These are phyloP conservation scores for Andrena fulva DNA, from an alignment of 2,888 invertebrate genomes.

Conservation along the genomic window DNA sequence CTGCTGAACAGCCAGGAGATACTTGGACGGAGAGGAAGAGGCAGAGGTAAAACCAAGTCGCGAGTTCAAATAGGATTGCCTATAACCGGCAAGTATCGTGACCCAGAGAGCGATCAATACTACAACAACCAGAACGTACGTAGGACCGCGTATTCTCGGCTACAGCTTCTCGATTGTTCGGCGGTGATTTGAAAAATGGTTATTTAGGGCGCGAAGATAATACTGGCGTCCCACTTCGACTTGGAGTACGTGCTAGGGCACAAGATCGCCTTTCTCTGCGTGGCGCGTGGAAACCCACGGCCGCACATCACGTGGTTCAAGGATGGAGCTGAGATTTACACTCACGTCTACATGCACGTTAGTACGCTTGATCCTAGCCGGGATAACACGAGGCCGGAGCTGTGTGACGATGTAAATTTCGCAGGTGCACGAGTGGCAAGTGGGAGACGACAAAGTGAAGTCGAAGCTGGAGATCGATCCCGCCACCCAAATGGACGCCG, in stretches of 20 bases:
- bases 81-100: slow-evolving; percentile 95
- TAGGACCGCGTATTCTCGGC: slow-evolving; percentile 59
- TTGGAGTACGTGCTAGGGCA: slow-evolving; percentile 97
- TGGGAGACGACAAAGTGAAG: slow-evolving; percentile 93
- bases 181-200: neutral
- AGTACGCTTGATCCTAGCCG: slow-evolving; percentile 81
- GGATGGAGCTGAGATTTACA: slow-evolving; percentile 96
- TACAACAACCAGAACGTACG: slow-evolving; percentile 95
- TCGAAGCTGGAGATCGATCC: slow-evolving; percentile 98
- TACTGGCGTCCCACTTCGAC: slow-evolving; percentile 95
- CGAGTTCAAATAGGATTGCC: slow-evolving; percentile 95
- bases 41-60: slow-evolving; percentile 91
- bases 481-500: slow-evolving; percentile 97
- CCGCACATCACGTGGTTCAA: slow-evolving; percentile 98
- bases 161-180: neutral
- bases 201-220: slow-evolving; percentile 94
- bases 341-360: slow-evolving; percentile 95
- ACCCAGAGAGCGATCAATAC: slow-evolving; percentile 95
- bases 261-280: slow-evolving; percentile 96
- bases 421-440: slow-evolving; percentile 96
- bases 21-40: slow-evolving; percentile 89
- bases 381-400: neutral
- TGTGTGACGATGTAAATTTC: slow-evolving; percentile 4
- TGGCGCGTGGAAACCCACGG: slow-evolving; percentile 94
- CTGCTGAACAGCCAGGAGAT: slow-evolving; percentile 81